Conservation (phyloP, 2,113 vertebrate species). For the Brachypodius melanocephalos region DNA sequence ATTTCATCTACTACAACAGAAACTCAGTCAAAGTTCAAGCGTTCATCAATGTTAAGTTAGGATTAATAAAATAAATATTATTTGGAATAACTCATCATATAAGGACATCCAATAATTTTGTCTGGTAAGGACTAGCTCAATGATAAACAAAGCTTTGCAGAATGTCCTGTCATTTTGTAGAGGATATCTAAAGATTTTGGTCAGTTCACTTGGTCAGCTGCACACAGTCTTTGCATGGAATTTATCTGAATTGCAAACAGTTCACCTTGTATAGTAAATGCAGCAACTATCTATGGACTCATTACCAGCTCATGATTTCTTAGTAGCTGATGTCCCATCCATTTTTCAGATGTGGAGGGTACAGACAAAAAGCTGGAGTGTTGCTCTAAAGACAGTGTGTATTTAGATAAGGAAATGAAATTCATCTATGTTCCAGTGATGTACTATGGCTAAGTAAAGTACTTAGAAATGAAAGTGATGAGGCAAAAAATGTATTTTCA, state of each 20-base stretch:
- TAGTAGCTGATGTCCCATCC: background rate
- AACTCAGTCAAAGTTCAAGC: background rate
- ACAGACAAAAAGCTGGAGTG: background rate
- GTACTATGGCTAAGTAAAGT: background rate
- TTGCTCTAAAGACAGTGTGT: background rate
- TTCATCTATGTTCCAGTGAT: background rate
- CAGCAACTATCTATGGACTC: background rate
- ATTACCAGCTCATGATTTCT: background rate
- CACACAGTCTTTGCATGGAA: background rate
- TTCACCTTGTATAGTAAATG: background rate
- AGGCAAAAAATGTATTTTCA: background rate
- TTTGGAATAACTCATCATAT: background rate
- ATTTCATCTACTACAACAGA: background rate
- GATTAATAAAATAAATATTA: background rate
- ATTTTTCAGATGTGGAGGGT: background rate
- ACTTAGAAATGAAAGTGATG: background rate
- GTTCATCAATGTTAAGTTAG: background rate
- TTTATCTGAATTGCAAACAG: background rate
- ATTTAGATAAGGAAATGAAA: background rate
- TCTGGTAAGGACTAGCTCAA: background rate
- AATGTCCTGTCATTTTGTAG: background rate
- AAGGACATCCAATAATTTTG: background rate
- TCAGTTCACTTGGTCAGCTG: background rate
- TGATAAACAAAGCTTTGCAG: background rate
- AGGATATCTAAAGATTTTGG: background rate